phyloP scores from a whole-genome alignment of 2,113 vertebrate species.

The Pedionomus torquatus region DNA sequence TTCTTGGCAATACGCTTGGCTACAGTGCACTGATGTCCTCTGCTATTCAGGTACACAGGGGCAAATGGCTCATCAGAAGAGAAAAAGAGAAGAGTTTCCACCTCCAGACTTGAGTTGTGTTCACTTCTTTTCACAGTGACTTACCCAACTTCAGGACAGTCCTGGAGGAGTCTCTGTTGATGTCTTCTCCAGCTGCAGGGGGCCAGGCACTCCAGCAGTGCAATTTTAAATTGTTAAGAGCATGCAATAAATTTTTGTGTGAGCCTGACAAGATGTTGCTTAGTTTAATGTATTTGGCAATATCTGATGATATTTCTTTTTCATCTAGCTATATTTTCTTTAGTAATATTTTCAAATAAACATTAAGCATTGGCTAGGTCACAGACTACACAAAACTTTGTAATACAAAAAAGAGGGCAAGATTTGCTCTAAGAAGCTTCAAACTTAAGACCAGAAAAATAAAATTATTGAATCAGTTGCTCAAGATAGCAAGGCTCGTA shows the following conservation, averaged over 20 bases:
- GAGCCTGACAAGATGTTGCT: not conserved
- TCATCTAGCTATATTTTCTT: not conserved
- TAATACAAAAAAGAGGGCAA: not conserved
- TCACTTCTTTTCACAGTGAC: not conserved
- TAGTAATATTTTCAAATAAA: not conserved
- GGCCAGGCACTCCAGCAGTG: not conserved
- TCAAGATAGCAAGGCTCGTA: not conserved
- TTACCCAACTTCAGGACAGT: not conserved
- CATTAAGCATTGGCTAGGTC: not conserved
- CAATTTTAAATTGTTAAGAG: not conserved
- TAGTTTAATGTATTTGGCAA: not conserved
- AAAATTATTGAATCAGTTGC: not conserved
- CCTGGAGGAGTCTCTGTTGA: not conserved
- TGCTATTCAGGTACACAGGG: too few relatives aligned
- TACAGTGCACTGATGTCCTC: not conserved
- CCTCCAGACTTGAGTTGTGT: not conserved
- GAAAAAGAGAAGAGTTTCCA: not conserved
- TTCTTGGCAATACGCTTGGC: accelerated
- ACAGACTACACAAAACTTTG: not conserved
- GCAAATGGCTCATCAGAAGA: not conserved
- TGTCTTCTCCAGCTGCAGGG: too few relatives aligned
- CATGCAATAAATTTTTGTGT: not conserved
- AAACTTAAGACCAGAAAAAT: not conserved
- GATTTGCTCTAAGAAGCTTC: not conserved
- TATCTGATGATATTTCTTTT: not conserved